Evolutionary conservation across 2,797 vertebrate genomes (phyloP).

Genomic region (Lycodopsis pacificus): DNA sequence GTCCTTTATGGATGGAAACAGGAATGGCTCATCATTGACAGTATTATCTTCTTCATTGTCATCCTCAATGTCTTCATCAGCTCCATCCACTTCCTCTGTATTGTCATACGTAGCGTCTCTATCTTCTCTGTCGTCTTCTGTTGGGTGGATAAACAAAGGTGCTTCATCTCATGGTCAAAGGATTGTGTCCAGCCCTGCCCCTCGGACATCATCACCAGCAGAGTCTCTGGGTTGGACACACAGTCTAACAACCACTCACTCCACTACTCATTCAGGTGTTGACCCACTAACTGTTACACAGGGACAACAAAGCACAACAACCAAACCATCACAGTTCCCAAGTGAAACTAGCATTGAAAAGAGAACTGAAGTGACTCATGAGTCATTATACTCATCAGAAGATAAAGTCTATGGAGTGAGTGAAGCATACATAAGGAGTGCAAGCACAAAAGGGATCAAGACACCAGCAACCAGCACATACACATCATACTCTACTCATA

Average conservation of each 20-base stretch:
- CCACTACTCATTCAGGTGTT: conserved; percentile 20
- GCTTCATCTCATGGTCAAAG: conserved; percentile 46
- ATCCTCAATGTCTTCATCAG: conserved; percentile 32
- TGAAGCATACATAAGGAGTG: conserved; percentile 23
- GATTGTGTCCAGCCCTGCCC: conserved; percentile 69
- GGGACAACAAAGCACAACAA: conserved; percentile 26
- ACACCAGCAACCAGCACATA: conserved; percentile 26
- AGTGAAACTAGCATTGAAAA: conserved; percentile 36
- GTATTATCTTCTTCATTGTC: conserved; percentile 10
- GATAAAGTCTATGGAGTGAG: conserved; percentile 16
- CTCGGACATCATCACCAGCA: conserved; percentile 62
- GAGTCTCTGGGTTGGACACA: conserved; percentile 64
- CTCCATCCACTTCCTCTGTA: conserved; percentile 24
- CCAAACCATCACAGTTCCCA: conserved; percentile 18
- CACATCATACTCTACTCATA: conserved; percentile 13
- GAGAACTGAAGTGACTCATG: conserved; percentile 41
- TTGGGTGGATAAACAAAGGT: conserved; percentile 48
- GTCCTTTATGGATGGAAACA: conserved; percentile 35
- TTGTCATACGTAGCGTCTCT: conserved; percentile 25
- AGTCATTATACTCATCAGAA: conserved; percentile 11
- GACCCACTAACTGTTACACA: conserved; percentile 37
- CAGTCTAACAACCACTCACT: conserved; percentile 21
- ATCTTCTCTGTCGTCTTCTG: conserved; percentile 33
- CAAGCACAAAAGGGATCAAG: conserved; percentile 22
- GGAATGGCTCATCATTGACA: conserved; percentile 40